Percentiles rank a stretch among this genome's conserved stretches.
These are phyloP conservation scores for Melinaea menophilus DNA, from an alignment of 2,888 invertebrate genomes.

Conservation along the genomic window DNA sequence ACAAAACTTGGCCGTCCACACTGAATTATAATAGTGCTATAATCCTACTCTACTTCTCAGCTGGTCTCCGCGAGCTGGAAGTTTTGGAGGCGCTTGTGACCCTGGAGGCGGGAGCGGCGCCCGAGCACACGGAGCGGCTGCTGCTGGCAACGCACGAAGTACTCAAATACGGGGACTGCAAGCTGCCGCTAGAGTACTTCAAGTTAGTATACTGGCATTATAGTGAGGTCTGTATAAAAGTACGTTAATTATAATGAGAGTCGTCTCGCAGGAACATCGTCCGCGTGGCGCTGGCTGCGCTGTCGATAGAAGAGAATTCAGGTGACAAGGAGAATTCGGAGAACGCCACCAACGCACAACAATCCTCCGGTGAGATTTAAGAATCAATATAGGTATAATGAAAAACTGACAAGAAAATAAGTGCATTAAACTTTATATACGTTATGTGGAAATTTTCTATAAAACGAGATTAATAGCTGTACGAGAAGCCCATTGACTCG, in stretches of 20 bases:
- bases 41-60: slow-evolving; percentile 36
- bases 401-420: no score
- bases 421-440: no score
- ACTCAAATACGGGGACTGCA: slow-evolving; percentile 70
- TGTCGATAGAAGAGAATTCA: slow-evolving; percentile 65
- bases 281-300: slow-evolving; percentile 86
- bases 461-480: no score
- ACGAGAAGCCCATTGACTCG: no score
- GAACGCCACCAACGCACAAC: slow-evolving; percentile 51
- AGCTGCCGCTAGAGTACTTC: slow-evolving; percentile 65
- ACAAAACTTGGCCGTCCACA: no score
- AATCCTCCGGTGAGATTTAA: slow-evolving; percentile 49
- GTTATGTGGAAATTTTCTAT: no score
- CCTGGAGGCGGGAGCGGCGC: slow-evolving; percentile 58
- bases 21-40: no score
- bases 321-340: slow-evolving; percentile 67
- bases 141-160: slow-evolving; percentile 68
- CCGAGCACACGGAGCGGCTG: slow-evolving; percentile 60
- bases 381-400: neutral
- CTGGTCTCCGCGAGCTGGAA: slow-evolving; percentile 66
- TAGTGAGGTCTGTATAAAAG: neutral
- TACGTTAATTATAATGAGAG: slow-evolving; percentile 4
- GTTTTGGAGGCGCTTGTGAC: slow-evolving; percentile 65
- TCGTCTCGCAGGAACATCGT: slow-evolving; percentile 78
- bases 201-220: slow-evolving; percentile 49